These are phyloP conservation scores for Oncorhynchus gorbuscha DNA, from an alignment of 2,113 vertebrate genomes.

Conservation along the genomic window DNA sequence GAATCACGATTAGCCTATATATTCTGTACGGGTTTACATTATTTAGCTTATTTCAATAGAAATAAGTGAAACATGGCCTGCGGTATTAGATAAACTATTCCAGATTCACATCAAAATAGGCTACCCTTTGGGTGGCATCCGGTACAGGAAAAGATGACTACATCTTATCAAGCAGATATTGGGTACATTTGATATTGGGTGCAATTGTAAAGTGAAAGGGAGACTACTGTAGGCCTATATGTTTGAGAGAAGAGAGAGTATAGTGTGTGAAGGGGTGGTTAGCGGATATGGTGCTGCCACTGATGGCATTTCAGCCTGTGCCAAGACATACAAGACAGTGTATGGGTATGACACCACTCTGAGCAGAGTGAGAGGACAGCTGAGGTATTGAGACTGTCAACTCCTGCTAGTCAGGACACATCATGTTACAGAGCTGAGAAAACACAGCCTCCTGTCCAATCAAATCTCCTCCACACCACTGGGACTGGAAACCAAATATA, in stretches of 20 bases:
- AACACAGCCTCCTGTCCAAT: constrained; percentile 23
- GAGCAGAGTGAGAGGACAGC: constrained; percentile 5
- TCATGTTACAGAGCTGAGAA: constrained; percentile 40
- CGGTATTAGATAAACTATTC: no score
- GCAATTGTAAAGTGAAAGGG: no score
- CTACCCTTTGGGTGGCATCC: no score
- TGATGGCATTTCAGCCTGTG: constrained; percentile 31
- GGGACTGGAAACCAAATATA: not conserved
- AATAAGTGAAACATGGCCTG: no score
- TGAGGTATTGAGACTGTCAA: constrained; percentile 18
- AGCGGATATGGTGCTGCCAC: not conserved
- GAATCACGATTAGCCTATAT: no score
- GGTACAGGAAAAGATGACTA: no score
- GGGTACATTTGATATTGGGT: no score
- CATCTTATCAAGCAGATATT: no score
- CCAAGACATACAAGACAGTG: constrained; percentile 39
- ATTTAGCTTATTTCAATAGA: no score
- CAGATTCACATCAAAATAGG: no score
- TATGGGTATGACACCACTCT: no score
- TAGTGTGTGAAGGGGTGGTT: not conserved
- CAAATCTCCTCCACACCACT: constrained; percentile 26
- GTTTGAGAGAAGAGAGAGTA: not conserved
- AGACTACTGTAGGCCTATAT: not conserved
- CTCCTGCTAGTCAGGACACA: constrained; percentile 25
- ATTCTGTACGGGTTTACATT: no score